Evolutionary conservation across 2,113 vertebrate genomes (phyloP), one percentile per base, ranked within the genome.

Genomic region (Scalopus aquaticus): DNA sequence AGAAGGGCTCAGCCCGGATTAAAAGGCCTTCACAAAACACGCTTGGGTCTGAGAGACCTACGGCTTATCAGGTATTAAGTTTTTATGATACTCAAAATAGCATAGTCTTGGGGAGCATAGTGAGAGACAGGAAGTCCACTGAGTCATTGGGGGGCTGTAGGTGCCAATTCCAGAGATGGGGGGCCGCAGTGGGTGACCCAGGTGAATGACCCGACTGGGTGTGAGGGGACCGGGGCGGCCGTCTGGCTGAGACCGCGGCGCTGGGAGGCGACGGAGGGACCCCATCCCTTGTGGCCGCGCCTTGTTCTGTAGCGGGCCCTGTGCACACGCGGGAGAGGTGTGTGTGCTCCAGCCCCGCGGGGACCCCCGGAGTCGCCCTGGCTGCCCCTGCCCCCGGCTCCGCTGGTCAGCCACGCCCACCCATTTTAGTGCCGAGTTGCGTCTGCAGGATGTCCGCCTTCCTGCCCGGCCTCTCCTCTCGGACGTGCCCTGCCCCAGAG

Each of bases 11-110:
- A 12, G 67, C 39, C 88, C 85, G 39, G 80, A 95, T 60, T 80
- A 97, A 93, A 37, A 96, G 93, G 88, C 89, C 93, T 87, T 98
- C 98, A 93, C 98, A 97, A 79, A 97, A 83, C 62, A 93, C 91
- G 0, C 46, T 96, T 35, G 83, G 30, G n/a, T 98, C 96, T 30
- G 95, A 97, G 37, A 97, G 98, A 11, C 97, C 96, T 1, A 64
- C 96, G 80, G 97, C 97, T 49, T 99, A 97, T 97, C 98, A 99
- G 99, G 99, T 99, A 98, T 39, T 22, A 42, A 74, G 86, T 35
- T 54, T 49, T 35, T 64, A 0, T 44, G 12, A 32, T 15, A 5
- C 64, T 51, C 76, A 73, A 32, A 49, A 30, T 58, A 54, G 22
- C 54, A 3, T 56, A 12, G 30, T 87, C 26, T 9, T 60, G 24